phyloP scores from a whole-genome alignment of 2,113 vertebrate genomes.

The Calidris pugnax region DNA sequence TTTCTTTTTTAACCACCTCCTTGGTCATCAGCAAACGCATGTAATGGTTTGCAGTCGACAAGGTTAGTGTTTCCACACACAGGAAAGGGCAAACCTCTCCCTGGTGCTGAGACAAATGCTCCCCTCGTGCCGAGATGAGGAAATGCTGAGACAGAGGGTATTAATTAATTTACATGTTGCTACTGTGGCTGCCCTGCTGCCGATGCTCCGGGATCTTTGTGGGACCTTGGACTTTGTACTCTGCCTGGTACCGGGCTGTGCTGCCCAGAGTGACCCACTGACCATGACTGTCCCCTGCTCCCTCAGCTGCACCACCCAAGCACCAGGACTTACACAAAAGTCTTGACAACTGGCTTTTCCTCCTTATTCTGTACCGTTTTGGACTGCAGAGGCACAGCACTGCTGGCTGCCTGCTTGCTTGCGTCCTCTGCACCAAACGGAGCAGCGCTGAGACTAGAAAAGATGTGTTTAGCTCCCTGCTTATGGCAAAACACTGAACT shows the following conservation, averaged over 20 bases:
- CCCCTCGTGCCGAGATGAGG: fast-evolving
- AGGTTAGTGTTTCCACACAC: background rate
- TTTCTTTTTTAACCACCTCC: background rate
- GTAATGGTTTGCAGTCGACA: background rate
- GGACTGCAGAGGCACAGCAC: background rate
- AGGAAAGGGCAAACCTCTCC: background rate
- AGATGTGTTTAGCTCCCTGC: background rate
- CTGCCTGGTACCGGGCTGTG: background rate
- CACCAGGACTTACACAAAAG: background rate
- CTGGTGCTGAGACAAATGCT: background rate
- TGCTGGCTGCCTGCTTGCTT: background rate
- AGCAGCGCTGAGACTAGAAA: background rate
- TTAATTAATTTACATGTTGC: background rate
- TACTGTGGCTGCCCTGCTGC: background rate
- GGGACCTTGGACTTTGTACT: background rate
- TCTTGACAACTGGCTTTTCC: background rate
- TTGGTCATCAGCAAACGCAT: background rate
- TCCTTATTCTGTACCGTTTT: background rate
- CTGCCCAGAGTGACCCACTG: background rate
- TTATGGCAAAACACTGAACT: background rate
- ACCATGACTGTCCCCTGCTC: background rate
- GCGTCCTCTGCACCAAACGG: background rate
- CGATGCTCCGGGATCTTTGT: background rate
- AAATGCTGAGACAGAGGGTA: background rate
- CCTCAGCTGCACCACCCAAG: background rate